A percentile compares a stretch with the other conserved stretches of the same genome.
phyloP scores from a whole-genome alignment of 1,140 invertebrate species.

The Maniola jurtina region DNA sequence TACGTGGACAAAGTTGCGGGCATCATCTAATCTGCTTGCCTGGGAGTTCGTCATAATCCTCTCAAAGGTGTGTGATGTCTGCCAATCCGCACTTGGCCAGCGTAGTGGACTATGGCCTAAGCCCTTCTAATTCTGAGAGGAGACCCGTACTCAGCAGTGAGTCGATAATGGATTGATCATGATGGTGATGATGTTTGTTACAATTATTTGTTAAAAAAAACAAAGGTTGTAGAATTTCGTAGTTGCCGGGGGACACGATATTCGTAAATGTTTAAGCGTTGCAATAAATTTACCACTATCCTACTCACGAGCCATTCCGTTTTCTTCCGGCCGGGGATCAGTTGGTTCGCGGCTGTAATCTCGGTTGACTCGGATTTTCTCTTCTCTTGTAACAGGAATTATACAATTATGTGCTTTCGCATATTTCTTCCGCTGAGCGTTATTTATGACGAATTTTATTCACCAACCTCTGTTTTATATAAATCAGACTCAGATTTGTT shows the following conservation, averaged over 20 bases:
- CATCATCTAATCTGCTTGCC: too few species aligned
- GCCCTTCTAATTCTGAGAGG: too few species aligned
- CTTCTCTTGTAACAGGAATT: constrained; percentile 38
- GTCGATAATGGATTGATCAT: too few species aligned
- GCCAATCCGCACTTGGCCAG: too few species aligned
- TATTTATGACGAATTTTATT: constrained; percentile 18
- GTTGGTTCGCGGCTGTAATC: constrained; percentile 74
- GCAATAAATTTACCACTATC: constrained; percentile 78
- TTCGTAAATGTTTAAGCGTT: constrained; percentile 77
- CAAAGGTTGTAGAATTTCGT: background rate
- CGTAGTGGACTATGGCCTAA: too few species aligned
- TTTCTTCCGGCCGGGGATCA: constrained; percentile 73
- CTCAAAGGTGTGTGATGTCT: too few species aligned
- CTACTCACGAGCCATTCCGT: constrained; percentile 74
- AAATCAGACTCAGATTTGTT: constrained; percentile 13
- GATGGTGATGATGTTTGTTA: too few species aligned
- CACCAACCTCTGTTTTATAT: constrained; percentile 5
- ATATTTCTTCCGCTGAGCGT: constrained; percentile 16
- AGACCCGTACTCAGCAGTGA: too few species aligned
- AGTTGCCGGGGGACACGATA: constrained; percentile 32
- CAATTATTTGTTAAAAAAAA: too few species aligned
- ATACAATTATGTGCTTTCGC: constrained; percentile 24
- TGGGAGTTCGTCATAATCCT: too few species aligned
- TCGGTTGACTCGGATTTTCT: constrained; percentile 63
- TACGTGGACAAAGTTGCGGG: too few species aligned